A percentile compares a stretch with the other conserved stretches of the same genome.
Conservation (phyloP, 2,113 vertebrate species). For the Hippotragus niger region DNA sequence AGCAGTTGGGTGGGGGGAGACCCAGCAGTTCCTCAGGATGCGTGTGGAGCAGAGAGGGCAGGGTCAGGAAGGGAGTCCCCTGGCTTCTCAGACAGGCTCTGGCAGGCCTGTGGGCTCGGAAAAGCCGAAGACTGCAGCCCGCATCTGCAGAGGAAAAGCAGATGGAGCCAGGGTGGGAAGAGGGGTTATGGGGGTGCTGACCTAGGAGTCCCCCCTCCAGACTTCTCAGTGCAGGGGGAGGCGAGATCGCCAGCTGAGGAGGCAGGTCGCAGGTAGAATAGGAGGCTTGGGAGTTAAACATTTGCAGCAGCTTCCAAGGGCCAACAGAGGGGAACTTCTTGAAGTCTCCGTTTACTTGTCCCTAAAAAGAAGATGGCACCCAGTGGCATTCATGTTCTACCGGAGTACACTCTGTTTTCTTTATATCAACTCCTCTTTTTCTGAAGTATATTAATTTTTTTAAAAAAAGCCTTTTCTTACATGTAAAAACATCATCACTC, state of each 20-base stretch:
- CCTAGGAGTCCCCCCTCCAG: background rate
- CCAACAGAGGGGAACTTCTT: background rate
- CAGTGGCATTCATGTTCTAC: background rate
- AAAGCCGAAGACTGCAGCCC: background rate
- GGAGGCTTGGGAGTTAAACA: background rate
- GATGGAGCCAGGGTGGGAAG: background rate
- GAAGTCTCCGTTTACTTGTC: background rate
- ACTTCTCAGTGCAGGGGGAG: background rate
- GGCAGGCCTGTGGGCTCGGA: background rate
- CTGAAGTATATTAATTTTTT: background rate
- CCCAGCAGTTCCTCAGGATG: background rate
- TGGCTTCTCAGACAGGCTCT: background rate
- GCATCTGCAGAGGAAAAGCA: background rate
- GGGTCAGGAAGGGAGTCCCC: too few relatives aligned
- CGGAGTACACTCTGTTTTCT: background rate
- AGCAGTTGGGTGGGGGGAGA: background rate
- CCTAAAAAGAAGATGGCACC: background rate
- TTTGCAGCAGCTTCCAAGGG: background rate
- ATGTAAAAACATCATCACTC: background rate
- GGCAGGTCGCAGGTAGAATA: accelerated
- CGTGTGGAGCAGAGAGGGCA: accelerated
- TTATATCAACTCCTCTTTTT: background rate
- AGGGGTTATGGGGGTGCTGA: background rate
- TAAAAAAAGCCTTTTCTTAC: background rate
- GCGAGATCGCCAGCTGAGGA: accelerated